Evolutionary conservation across 2,113 vertebrate species (phyloP).

Genomic region (Elephantulus edwardii): DNA sequence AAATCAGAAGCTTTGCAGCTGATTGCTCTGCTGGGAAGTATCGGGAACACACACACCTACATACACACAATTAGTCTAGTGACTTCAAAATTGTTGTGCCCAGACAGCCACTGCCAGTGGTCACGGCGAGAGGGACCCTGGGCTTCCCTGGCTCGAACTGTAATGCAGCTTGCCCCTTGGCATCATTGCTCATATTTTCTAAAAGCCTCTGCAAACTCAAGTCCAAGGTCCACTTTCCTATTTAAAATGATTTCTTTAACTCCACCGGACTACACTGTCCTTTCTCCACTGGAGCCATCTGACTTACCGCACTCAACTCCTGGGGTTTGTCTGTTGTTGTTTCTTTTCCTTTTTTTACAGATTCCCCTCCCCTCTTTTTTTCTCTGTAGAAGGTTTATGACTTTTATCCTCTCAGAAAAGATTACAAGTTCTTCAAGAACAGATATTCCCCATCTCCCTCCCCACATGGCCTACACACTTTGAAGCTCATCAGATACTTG

Average conservation of each 20-base stretch:
- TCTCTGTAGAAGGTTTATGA: neutral
- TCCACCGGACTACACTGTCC: too few species aligned
- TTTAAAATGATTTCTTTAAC: neutral
- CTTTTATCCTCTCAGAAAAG: neutral
- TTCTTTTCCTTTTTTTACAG: neutral
- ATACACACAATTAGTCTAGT: neutral
- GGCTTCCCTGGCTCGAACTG: neutral
- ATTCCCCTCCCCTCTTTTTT: neutral
- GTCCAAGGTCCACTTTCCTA: neutral
- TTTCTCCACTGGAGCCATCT: too few species aligned
- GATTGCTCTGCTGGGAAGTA: slow-evolving; percentile 11
- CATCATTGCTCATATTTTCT: neutral
- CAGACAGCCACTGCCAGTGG: neutral
- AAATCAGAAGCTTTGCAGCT: slow-evolving; percentile 45
- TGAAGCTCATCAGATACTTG: neutral
- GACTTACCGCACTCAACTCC: neutral
- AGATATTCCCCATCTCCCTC: neutral
- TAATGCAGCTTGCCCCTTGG: neutral
- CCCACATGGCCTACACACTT: too few species aligned
- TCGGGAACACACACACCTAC: neutral
- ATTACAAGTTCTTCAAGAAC: neutral
- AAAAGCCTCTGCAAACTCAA: neutral
- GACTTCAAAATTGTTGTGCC: neutral
- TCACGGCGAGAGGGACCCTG: neutral
- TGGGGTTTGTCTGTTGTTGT: neutral